Base-by-base conservation (phyloP, 2,113 vertebrate genomes). In the Nematolebias whitei region DNA sequence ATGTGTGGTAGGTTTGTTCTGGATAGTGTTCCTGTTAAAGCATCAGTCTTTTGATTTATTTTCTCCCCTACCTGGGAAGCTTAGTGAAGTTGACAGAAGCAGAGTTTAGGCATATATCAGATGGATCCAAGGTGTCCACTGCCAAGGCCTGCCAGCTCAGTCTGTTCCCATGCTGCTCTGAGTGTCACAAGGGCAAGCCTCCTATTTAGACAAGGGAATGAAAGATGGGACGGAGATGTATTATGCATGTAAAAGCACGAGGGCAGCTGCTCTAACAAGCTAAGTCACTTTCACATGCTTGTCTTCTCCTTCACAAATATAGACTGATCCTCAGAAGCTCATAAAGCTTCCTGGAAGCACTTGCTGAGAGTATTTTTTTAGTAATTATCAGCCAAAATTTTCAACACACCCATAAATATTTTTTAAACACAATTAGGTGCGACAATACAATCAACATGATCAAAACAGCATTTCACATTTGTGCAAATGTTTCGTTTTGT, bases 201-300 rank as follows among this genome's bases (percentile, higher is more conserved):
- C 65, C 82, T 83, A 78, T 86, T 85, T 79, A 88, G 83, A 86
- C 71, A 78, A 65, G 81, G 63, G 73, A 85, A 71, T 82, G 78
- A 85, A 76, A 85, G 73, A 80, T 78, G 79, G 63, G 56, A 8
- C 66, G 29, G 74, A 58, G 48, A 85, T 86, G 71, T 79, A 70
- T 89, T 76, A 87, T 88, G 86, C 77, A 86, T 90, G 85, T 71
- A 68, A 81, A 87, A 61, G 78, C 60, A 76, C 29, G 23, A 55
- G 48, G 48, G 71, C 80, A 71, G 52, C 63, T 60, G 39, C 82
- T 72, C 73, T 76, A 85, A 89, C 88, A 84, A 78, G 63, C 63
- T 69, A 78, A 76, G 76, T 73, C 59, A 57, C 74, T 76, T 79
- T 66, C 63, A 70, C 24, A 51, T 11, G 23, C 53, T 40, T 57